Conservation (phyloP, 2,113 vertebrate genomes). For the Lepisosteus oculatus region DNA sequence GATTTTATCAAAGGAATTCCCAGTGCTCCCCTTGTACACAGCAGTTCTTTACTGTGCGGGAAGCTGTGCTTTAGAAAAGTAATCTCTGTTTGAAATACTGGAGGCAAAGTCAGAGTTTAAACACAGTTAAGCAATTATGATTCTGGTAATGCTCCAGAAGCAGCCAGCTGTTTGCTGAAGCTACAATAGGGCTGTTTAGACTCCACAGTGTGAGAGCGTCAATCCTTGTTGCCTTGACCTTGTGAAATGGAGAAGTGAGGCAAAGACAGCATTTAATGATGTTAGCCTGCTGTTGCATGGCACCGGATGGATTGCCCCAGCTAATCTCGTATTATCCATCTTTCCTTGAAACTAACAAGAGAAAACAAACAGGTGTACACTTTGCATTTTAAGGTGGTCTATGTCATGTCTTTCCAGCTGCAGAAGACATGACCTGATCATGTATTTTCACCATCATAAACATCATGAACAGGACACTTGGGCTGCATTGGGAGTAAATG, state of each 20-base stretch:
- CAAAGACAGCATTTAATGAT: conserved; percentile 14
- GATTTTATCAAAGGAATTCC: conserved; percentile 45
- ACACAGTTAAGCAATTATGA: conserved; percentile 30
- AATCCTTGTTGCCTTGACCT: conserved; percentile 35
- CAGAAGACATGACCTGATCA: too few relatives aligned
- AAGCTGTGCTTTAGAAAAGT: conserved; percentile 8
- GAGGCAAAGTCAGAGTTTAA: conserved; percentile 12
- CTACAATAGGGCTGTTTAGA: conserved; percentile 30
- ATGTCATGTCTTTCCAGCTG: too few relatives aligned
- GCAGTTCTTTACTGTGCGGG: conserved; percentile 23
- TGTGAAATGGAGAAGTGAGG: conserved; percentile 5
- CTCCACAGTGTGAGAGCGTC: conserved; percentile 32
- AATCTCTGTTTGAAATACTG: conserved; percentile 35
- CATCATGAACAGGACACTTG: too few relatives aligned
- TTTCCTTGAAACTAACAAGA: background rate
- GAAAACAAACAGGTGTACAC: background rate
- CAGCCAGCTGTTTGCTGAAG: conserved; percentile 17
- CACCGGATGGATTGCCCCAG: conserved; percentile 10
- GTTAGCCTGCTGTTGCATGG: conserved; percentile 24
- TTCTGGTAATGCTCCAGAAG: conserved; percentile 14
- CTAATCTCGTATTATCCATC: conserved; percentile 10
- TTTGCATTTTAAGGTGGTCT: background rate
- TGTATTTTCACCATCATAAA: too few relatives aligned
- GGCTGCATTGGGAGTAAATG: too few relatives aligned
- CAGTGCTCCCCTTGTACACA: conserved; percentile 10